Evolutionary conservation across 2,888 invertebrate species (phyloP), one percentile per base, ranked within the genome.

Genomic region (Mellilla xanthometata): DNA sequence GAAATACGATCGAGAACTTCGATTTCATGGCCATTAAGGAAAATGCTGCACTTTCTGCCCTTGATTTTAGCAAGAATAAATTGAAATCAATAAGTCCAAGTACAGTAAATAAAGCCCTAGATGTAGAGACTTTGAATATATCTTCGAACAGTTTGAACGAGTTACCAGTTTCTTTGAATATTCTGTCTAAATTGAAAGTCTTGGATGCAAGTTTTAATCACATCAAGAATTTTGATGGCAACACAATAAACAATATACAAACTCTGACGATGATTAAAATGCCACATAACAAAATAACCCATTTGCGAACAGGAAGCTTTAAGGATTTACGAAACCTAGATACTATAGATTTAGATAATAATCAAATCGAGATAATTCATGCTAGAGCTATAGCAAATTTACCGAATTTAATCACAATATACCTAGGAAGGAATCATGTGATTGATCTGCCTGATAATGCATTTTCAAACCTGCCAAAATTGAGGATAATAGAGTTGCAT

Each of bases 181-280:
- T 93, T 52, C 83, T 96, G 54, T 90, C 92, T 12, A 92, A 92
- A 54, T 81, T 97, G 10, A 93, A 93, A 71, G 85, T 93, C 42
- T 85, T 97, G 32, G 96, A 97, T 73, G 87, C 96, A 45, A 95
- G 95, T 67, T 93, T 92, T 70, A 97, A 97, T 78, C 92, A 94
- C 52, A 91, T 97, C 26, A 92, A 93, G 59, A 86, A 91, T 44
- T 90, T 96, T 42, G 92, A 94, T 40, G 92, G 93, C 0, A 93
- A 94, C 58, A 91, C 93, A 0, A 85, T 97, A 36, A 93, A 92
- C 51, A 93, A 92, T 53, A 88, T 96, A 66, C 91, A 92, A 24
- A 92, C 93, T 29, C 86, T 97, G 10, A 91, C 91, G 30, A 93
- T 94, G 66, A 90, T 97, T 24, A 93, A 93, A 56, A 82, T 96